These are phyloP conservation scores for Propithecus coquereli DNA, from an alignment of 2,113 vertebrate species.

Conservation along the genomic window DNA sequence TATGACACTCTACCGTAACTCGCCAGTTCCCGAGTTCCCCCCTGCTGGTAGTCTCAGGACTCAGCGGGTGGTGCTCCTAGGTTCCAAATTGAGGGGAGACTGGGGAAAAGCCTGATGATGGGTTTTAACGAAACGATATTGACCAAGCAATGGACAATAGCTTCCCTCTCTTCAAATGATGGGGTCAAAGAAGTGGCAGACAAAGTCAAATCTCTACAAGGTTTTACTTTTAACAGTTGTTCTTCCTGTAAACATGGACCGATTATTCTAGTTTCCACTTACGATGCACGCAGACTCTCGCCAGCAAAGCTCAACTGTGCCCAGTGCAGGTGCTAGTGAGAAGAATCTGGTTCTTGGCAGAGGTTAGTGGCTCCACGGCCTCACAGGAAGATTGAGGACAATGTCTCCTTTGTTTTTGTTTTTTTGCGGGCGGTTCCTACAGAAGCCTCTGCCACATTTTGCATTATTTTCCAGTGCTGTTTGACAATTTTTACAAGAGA, in stretches of 20 bases:
- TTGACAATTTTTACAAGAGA: not conserved
- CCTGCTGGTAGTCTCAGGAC: not conserved
- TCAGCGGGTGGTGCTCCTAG: not conserved
- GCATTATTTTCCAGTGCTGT: not conserved
- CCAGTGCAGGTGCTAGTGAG: not conserved
- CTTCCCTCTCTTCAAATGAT: not conserved
- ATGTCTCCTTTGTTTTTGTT: not conserved
- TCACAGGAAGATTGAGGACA: not conserved
- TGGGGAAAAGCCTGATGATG: not conserved
- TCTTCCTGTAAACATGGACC: not conserved
- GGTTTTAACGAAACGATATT: not conserved
- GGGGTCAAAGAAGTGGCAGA: not conserved
- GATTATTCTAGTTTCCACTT: not conserved
- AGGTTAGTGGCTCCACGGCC: not conserved
- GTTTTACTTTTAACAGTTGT: not conserved
- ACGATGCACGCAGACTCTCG: not conserved
- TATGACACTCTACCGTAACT: accelerated
- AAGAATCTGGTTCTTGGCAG: not conserved
- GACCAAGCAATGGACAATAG: not conserved
- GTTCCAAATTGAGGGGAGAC: not conserved
- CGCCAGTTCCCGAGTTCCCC: not conserved
- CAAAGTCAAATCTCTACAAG: not conserved
- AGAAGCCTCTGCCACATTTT: not conserved
- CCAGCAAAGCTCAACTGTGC: not conserved
- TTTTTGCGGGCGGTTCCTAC: not conserved